Conservation (phyloP, 2,113 vertebrate genomes). For the Prionailurus bengalensis region DNA sequence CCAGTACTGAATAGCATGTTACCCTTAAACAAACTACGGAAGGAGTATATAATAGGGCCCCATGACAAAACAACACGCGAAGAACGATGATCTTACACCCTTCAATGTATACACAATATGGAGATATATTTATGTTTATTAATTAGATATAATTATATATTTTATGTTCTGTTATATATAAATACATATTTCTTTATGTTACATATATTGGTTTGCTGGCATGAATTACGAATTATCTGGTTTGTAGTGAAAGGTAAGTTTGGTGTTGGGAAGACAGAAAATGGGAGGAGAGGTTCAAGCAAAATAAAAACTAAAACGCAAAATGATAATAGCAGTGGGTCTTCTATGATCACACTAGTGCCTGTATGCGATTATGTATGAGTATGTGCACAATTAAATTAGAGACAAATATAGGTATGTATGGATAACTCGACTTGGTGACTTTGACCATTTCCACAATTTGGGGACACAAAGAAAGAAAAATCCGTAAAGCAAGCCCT, state of each 20-base stretch:
- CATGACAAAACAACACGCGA: neutral
- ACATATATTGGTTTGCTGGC: neutral
- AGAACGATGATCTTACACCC: neutral
- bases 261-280: neutral
- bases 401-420: neutral
- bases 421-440: neutral
- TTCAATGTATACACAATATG: neutral
- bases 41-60: neutral
- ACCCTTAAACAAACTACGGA: neutral
- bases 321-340: neutral
- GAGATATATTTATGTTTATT: neutral
- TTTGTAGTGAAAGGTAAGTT: neutral
- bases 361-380: rapidly evolving
- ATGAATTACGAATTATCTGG: neutral
- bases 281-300: neutral
- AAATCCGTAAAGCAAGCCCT: neutral
- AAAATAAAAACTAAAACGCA: neutral
- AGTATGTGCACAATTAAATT: neutral
- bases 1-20: neutral
- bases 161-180: neutral
- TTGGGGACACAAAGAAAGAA: neutral
- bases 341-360: too few species aligned
- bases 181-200: too few species aligned
- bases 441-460: neutral
- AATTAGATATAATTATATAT: neutral